phyloP scores from a whole-genome alignment of 2,113 vertebrate species.

The Erythrocercus mccallii region DNA sequence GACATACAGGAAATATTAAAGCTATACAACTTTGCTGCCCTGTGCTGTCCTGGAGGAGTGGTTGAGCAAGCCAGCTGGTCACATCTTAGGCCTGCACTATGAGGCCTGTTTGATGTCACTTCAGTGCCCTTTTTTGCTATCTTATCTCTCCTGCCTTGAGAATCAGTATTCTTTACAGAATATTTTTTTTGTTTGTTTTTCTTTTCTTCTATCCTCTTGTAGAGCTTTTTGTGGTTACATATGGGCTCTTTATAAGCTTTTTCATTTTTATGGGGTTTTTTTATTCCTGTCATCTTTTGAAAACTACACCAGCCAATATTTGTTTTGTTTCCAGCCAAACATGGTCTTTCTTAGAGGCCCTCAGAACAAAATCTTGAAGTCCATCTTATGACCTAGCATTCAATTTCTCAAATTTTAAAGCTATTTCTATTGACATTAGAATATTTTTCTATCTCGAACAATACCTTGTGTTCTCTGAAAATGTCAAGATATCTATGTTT shows the following conservation, averaged over 20 bases:
- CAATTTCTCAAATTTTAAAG: not conserved
- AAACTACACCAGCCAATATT: not conserved
- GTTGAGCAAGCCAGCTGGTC: rapidly evolving
- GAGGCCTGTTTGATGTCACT: not conserved
- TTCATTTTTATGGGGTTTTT: not conserved
- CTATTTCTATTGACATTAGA: not conserved
- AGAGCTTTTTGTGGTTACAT: not conserved
- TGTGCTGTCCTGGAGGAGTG: not conserved
- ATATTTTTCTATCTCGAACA: not conserved
- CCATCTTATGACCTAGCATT: not conserved
- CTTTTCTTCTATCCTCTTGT: not conserved
- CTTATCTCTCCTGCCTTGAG: not conserved
- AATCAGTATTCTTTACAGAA: not conserved
- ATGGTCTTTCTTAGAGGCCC: not conserved
- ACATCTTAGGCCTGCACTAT: rapidly evolving
- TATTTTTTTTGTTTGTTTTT: rapidly evolving
- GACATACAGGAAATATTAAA: not conserved
- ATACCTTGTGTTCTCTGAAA: not conserved
- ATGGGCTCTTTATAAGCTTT: not conserved
- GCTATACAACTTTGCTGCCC: not conserved
- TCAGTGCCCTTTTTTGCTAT: not conserved
- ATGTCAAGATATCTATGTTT: not conserved
- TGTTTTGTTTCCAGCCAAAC: not conserved
- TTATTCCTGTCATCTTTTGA: not conserved
- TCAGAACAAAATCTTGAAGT: not conserved